These are phyloP conservation scores for Magallana angulata DNA, from an alignment of 1,140 invertebrate genomes.

Conservation along the genomic window DNA sequence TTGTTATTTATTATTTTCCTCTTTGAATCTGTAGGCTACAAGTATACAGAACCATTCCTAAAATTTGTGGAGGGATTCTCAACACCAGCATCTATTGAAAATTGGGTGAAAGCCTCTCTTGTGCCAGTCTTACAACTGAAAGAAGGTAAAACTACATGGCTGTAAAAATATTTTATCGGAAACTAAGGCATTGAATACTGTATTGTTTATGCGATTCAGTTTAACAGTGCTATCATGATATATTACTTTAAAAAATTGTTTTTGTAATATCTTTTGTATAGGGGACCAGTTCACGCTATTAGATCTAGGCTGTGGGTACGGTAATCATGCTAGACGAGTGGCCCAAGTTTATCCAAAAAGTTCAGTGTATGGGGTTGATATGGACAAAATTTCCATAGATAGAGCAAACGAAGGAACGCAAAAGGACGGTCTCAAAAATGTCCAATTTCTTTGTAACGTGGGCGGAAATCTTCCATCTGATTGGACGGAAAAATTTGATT, in stretches of 20 bases:
- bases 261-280: not conserved
- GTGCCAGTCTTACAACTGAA: not conserved
- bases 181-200: too few relatives aligned
- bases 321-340: not conserved
- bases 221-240: too few relatives aligned
- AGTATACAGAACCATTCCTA: not conserved
- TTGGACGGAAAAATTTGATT: conserved; percentile 48
- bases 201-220: too few relatives aligned
- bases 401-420: not conserved
- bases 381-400: not conserved
- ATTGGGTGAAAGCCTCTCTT: not conserved
- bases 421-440: not conserved
- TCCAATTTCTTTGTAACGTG: not conserved
- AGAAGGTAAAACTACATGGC: not conserved
- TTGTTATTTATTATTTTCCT: too few relatives aligned
- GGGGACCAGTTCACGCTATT: conserved; percentile 9
- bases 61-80: not conserved
- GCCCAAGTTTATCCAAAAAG: not conserved
- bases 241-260: too few relatives aligned
- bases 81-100: not conserved
- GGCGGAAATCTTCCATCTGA: not conserved
- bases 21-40: not conserved
- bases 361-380: not conserved
- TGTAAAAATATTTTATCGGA: too few relatives aligned
- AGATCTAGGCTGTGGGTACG: conserved; percentile 27